A percentile compares a stretch with the other conserved stretches of the same genome.
Conservation (phyloP, 1,140 invertebrate species). For the Musca domestica region DNA sequence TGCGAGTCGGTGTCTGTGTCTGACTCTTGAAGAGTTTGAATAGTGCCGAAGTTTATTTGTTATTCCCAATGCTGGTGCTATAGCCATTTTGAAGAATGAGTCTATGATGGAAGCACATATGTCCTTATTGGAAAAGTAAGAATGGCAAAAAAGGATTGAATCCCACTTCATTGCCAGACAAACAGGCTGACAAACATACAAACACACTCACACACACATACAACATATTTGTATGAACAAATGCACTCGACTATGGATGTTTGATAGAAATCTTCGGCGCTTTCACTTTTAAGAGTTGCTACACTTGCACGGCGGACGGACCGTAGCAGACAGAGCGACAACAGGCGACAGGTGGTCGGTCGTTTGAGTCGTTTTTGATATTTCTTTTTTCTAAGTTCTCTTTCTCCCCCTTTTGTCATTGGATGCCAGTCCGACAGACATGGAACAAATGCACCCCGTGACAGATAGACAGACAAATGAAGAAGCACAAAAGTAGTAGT, state of each 20-base stretch:
- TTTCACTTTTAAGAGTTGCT: slow-evolving; percentile 20
- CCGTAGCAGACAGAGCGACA: background rate
- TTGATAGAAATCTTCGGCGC: background rate
- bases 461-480: too few species aligned
- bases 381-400: too few species aligned
- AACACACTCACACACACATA: background rate
- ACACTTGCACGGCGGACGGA: background rate
- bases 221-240: background rate
- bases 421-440: too few species aligned
- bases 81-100: background rate
- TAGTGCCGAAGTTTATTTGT: too few species aligned
- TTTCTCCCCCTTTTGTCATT: too few species aligned
- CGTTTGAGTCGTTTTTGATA: background rate
- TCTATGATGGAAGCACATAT: background rate
- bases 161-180: slow-evolving; percentile 15
- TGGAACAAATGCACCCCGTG: too few species aligned
- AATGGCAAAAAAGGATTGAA: slow-evolving; percentile 1
- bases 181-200: too few species aligned
- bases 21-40: background rate
- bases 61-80: background rate
- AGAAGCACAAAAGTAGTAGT: too few species aligned
- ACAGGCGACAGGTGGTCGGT: slow-evolving; percentile 17
- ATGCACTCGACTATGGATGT: background rate
- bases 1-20: background rate
- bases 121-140: background rate